Conservation (phyloP, 2,888 invertebrate genomes). For the Aporophyla nigra region DNA sequence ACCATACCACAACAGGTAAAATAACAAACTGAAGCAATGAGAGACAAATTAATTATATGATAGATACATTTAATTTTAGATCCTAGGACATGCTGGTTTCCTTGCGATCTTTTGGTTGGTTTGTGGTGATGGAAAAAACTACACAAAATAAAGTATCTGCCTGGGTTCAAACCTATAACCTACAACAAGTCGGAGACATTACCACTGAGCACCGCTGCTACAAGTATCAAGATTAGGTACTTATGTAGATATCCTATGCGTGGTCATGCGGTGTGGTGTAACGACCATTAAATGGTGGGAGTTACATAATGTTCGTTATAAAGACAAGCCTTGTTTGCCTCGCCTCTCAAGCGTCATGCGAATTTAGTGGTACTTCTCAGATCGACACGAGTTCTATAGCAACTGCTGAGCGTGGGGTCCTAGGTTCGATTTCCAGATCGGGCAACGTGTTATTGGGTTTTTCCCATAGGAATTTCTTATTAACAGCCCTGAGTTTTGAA, state of each 20-base stretch:
- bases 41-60: too few relatives aligned
- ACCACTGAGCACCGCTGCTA: background rate
- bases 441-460: too few relatives aligned
- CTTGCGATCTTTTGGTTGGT: background rate
- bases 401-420: too few relatives aligned
- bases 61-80: background rate
- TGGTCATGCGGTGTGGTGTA: constrained; percentile 7
- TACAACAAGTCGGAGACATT: background rate
- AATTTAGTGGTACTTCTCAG: background rate
- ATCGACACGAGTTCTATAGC: background rate
- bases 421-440: too few relatives aligned
- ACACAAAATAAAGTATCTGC: background rate
- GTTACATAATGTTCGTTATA: constrained; percentile 5
- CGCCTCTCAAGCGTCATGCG: background rate
- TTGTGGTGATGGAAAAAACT: background rate
- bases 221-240: background rate
- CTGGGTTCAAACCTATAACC: background rate
- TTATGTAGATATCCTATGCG: constrained; percentile 6
- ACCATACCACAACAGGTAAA: too few relatives aligned
- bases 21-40: too few relatives aligned
- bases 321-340: background rate
- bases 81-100: background rate
- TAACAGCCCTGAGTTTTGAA: too few relatives aligned
- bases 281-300: background rate
- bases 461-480: too few relatives aligned